Evolutionary conservation across 30 jellyfish, hydroid and myxozoan species (phyloP).

Genomic region (Aurelia sp.): DNA sequence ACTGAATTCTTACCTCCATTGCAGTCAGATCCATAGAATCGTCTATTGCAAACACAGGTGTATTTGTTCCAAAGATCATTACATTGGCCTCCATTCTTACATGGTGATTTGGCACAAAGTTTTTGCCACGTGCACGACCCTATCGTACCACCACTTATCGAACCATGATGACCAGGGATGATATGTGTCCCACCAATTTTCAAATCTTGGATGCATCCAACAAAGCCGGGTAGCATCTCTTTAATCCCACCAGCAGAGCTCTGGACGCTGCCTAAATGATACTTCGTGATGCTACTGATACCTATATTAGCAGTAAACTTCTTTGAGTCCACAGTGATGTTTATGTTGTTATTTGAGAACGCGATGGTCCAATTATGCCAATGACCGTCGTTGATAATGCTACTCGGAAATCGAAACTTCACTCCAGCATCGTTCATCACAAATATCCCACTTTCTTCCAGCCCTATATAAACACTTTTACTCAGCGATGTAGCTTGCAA

Average conservation of each 20-base stretch:
- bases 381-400: constrained; percentile 22
- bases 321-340: constrained; percentile 11
- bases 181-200: constrained; percentile 5
- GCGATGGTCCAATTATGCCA: constrained; percentile 39
- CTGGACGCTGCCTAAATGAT: constrained; percentile 7
- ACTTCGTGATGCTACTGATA: not conserved
- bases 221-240: constrained; percentile 15
- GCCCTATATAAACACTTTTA: constrained; percentile 2
- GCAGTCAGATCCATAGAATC: constrained; percentile 48
- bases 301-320: not conserved
- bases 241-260: not conserved
- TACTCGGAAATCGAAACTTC: not conserved
- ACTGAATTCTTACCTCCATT: constrained; percentile 9
- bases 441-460: constrained; percentile 19
- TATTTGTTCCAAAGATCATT: constrained; percentile 42
- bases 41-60: constrained; percentile 54
- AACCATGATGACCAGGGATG: constrained; percentile 33
- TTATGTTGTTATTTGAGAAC: not conserved
- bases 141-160: constrained; percentile 21
- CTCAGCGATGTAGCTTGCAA: constrained; percentile 1
- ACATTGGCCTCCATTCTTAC: constrained; percentile 54
- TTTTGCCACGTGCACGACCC: constrained; percentile 59
- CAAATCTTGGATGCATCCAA: constrained; percentile 67
- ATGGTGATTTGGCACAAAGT: constrained; percentile 31
- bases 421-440: constrained; percentile 8